These are phyloP conservation scores for Eptatretus burgeri DNA, from an alignment of 2,113 vertebrate genomes.

Conservation along the genomic window DNA sequence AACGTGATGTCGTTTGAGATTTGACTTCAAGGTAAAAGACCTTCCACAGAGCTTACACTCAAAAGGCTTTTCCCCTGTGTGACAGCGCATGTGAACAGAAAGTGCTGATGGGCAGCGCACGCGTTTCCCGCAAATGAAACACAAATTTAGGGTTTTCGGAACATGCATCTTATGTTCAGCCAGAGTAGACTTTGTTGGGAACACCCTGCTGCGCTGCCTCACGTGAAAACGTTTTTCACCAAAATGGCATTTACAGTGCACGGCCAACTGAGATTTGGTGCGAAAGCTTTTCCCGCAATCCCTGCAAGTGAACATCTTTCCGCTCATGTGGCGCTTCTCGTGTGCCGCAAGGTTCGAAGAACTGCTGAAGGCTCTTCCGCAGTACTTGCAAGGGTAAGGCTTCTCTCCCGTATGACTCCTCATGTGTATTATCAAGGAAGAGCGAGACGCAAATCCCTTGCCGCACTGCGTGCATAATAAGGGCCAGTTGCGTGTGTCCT, in stretches of 20 bases:
- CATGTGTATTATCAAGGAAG: background rate
- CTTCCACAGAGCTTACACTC: constrained; percentile 79
- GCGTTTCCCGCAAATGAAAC: too few relatives aligned
- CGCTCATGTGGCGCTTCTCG: background rate
- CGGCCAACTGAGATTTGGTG: too few relatives aligned
- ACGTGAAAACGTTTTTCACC: too few relatives aligned
- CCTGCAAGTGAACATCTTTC: too few relatives aligned
- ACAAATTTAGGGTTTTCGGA: too few relatives aligned
- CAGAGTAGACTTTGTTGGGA: too few relatives aligned
- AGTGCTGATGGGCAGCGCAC: constrained; percentile 84
- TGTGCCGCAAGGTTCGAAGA: constrained; percentile 2
- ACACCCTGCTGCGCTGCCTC: too few relatives aligned
- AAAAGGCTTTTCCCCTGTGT: constrained; percentile 75
- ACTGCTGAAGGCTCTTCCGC: constrained; percentile 2
- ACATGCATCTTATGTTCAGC: too few relatives aligned
- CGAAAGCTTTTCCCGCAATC: too few relatives aligned
- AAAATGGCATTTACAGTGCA: too few relatives aligned
- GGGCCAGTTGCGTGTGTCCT: background rate
- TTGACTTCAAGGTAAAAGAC: constrained; percentile 82
- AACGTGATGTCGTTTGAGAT: constrained; percentile 75
- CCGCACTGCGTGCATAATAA: background rate
- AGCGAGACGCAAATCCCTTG: background rate
- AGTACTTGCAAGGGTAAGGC: background rate
- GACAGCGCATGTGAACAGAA: constrained; percentile 94
- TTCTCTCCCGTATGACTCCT: constrained; percentile 1